Conservation (phyloP, 2,113 vertebrate genomes). For the Archilochus colubris region DNA sequence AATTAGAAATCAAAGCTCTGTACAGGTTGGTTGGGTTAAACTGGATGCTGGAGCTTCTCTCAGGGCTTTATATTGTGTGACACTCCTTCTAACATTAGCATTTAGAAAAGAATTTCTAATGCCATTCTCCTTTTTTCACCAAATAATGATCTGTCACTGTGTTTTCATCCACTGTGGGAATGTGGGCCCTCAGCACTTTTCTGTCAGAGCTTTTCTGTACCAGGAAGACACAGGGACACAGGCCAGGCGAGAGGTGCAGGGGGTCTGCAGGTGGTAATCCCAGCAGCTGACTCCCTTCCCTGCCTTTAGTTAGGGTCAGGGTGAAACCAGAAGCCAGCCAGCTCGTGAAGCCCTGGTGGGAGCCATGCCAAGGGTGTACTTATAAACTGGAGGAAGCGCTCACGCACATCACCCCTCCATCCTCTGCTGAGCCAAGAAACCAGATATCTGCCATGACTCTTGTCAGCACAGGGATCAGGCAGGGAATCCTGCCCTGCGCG, state of each 20-base stretch:
- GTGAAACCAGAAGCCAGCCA: slow-evolving; percentile 13
- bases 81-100: not conserved
- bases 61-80: not conserved
- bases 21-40: not conserved
- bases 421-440: slow-evolving; percentile 45
- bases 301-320: not conserved
- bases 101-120: not conserved
- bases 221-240: not conserved
- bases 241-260: not conserved
- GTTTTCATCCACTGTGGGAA: not conserved
- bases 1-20: slow-evolving; percentile 45
- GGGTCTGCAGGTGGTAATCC: not conserved
- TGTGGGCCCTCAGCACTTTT: not conserved
- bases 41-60: not conserved
- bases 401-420: not conserved
- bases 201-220: not conserved
- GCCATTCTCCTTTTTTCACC: not conserved
- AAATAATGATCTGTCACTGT: not conserved
- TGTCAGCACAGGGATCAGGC: slow-evolving; percentile 47
- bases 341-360: not conserved
- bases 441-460: slow-evolving; percentile 32
- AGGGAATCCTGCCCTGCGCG: not conserved
- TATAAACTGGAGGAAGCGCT: not conserved
- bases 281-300: not conserved
- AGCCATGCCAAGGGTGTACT: slow-evolving; percentile 19